Evolutionary conservation across 2,113 vertebrate genomes (phyloP).

Genomic region (Camelus dromedarius): DNA sequence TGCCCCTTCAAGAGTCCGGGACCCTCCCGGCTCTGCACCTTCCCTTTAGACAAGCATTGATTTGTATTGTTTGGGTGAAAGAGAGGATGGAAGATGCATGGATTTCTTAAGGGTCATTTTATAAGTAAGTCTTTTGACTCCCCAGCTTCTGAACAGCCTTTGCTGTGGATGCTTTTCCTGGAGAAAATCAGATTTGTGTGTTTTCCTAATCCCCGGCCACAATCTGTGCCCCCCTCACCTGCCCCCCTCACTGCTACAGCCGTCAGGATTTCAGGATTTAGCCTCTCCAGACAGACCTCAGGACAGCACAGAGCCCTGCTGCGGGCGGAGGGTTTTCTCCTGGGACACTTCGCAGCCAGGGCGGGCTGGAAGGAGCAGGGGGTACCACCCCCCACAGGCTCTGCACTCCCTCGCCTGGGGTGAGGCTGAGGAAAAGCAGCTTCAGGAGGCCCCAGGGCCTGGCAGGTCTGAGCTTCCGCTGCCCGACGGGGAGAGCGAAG

Average conservation of each 20-base stretch:
- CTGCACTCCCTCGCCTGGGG: background rate
- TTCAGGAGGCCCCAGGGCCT: background rate
- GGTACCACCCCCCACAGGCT: background rate
- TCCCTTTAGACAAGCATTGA: background rate
- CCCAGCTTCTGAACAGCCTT: constrained; percentile 84
- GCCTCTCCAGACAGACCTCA: constrained; percentile 84
- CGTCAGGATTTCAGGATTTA: constrained; percentile 84
- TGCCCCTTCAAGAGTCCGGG: rapidly evolving
- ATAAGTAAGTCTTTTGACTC: constrained; percentile 80
- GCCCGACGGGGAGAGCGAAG: background rate
- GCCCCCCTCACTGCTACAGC: constrained; percentile 52
- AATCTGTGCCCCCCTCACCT: constrained; percentile 90
- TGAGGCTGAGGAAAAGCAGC: constrained; percentile 16
- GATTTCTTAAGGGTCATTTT: constrained; percentile 57
- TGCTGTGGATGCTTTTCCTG: constrained; percentile 91
- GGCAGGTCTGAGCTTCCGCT: background rate
- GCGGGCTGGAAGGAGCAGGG: background rate
- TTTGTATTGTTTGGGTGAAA: background rate
- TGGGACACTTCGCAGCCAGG: constrained; percentile 34
- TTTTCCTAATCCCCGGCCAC: constrained; percentile 94
- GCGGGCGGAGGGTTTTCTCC: constrained; percentile 8
- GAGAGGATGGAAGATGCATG: background rate
- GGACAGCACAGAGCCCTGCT: constrained; percentile 71
- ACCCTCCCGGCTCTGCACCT: background rate
- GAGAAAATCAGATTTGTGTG: constrained; percentile 96